Conservation (phyloP, 2,113 vertebrate genomes). For the Grus americana region DNA sequence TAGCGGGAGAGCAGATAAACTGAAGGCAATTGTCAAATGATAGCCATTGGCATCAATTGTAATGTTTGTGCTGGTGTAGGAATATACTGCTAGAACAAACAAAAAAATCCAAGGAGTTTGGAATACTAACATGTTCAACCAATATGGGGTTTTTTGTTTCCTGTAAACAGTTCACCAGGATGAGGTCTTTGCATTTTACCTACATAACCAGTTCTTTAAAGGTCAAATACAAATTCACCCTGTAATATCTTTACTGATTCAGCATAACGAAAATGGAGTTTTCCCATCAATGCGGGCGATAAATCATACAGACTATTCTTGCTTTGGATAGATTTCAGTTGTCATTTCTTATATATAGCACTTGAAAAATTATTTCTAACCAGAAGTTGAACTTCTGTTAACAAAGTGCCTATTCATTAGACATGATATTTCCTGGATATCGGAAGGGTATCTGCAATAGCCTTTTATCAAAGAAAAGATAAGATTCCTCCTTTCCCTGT, state of each 20-base stretch:
- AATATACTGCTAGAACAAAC: background rate
- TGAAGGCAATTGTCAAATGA: background rate
- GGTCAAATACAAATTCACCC: conserved; percentile 18
- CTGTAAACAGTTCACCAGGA: background rate
- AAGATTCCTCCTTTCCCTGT: conserved; percentile 16
- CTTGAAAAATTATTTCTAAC: conserved; percentile 57
- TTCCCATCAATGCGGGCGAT: background rate
- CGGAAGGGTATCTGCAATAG: conserved; percentile 43
- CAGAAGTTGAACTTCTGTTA: conserved; percentile 51
- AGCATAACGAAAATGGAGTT: background rate
- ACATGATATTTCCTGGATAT: conserved; percentile 45
- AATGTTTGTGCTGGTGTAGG: background rate
- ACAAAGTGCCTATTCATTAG: conserved; percentile 60
- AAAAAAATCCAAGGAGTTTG: background rate
- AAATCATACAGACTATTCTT: conserved; percentile 5
- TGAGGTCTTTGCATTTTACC: background rate
- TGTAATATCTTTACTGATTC: conserved; percentile 17
- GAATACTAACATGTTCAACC: background rate
- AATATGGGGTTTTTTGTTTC: background rate
- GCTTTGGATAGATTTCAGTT: conserved; percentile 40
- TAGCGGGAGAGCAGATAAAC: background rate
- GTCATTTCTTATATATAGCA: conserved; percentile 32
- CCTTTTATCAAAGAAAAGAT: conserved; percentile 36
- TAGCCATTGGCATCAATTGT: background rate
- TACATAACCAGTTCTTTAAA: background rate